These are phyloP conservation scores for Babyrousa celebensis DNA, from an alignment of 2,797 vertebrate species.

Conservation along the genomic window DNA sequence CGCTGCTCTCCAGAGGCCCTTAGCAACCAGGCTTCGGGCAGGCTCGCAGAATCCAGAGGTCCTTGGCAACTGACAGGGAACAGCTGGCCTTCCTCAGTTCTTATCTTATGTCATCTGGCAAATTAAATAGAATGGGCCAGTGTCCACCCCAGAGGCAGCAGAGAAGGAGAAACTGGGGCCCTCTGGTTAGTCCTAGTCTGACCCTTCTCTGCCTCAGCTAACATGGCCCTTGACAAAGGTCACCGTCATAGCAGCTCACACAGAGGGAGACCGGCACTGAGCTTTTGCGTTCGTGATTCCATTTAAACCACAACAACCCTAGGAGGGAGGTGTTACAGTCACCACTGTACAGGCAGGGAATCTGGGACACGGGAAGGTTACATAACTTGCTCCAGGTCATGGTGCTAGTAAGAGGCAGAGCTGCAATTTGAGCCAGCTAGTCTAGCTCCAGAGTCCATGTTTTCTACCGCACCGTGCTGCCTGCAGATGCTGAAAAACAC, in stretches of 20 bases:
- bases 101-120: conserved; percentile 74
- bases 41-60: conserved; percentile 54
- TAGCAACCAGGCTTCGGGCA: conserved; percentile 64
- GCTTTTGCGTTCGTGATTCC: neutral
- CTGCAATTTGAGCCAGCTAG: neutral
- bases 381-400: neutral
- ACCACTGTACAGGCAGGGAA: neutral
- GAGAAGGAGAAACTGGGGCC: neutral
- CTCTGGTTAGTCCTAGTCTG: neutral
- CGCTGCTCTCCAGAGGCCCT: conserved; percentile 33
- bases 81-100: conserved; percentile 37
- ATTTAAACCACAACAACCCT: neutral
- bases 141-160: neutral
- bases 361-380: neutral
- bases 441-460: neutral
- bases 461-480: neutral
- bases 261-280: neutral
- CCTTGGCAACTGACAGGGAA: conserved; percentile 63
- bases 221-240: neutral
- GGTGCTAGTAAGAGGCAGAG: neutral
- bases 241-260: neutral
- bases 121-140: conserved; percentile 66
- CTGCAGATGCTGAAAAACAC: neutral
- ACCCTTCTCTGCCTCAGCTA: neutral
- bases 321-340: neutral